Conservation (phyloP, 2,888 invertebrate genomes). For the Leptinotarsa juncta region DNA sequence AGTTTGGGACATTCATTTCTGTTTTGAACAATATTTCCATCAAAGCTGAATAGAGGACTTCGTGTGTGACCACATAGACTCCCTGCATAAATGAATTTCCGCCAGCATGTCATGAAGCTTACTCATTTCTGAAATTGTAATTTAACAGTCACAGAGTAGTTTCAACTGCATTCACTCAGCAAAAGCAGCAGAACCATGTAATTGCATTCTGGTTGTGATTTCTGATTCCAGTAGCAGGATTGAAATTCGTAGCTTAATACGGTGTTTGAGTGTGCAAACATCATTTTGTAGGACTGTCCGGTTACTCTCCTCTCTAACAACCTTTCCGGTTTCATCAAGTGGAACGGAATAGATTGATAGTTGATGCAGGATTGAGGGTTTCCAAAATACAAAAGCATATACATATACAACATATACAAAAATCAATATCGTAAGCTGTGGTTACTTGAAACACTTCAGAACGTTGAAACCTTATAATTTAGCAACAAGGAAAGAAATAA, state of each 20-base stretch:
- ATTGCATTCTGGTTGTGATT: conserved; percentile 23
- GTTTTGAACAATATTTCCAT: neutral
- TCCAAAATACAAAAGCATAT: too few relatives aligned
- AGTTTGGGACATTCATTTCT: too few relatives aligned
- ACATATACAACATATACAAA: too few relatives aligned
- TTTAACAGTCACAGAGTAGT: conserved; percentile 23
- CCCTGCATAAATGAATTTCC: neutral
- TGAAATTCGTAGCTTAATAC: conserved; percentile 17
- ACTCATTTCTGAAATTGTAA: conserved; percentile 8
- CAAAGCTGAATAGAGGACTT: neutral
- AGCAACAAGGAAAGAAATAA: too few relatives aligned
- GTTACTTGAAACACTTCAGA: too few relatives aligned
- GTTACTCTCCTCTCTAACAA: neutral
- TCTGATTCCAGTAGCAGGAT: conserved; percentile 13
- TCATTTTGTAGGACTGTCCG: conserved; percentile 10
- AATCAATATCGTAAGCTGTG: too few relatives aligned
- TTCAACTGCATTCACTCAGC: conserved; percentile 18
- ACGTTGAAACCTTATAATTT: too few relatives aligned
- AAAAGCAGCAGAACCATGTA: conserved; percentile 22
- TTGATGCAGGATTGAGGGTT: neutral
- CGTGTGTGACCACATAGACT: neutral
- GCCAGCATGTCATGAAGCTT: neutral
- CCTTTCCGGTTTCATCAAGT: neutral
- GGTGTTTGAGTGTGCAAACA: conserved; percentile 10
- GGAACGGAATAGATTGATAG: neutral